phyloP scores from a whole-genome alignment of 2,113 vertebrate species.

The Lipophrys pholis region DNA sequence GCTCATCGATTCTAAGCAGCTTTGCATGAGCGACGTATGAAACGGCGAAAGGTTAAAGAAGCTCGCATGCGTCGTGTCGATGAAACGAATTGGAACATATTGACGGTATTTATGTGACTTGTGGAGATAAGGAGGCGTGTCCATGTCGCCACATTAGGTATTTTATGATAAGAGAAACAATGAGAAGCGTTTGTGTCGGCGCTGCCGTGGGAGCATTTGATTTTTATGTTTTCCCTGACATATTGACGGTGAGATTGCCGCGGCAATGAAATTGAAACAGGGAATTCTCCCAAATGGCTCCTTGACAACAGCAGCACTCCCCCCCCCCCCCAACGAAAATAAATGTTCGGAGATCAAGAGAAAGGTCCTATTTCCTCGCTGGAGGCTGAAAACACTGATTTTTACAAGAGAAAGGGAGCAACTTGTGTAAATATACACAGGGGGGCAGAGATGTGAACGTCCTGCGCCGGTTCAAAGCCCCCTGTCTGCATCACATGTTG shows the following conservation, averaged over 20 bases:
- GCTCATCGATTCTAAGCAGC: slow-evolving; percentile 21
- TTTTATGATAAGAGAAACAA: background rate
- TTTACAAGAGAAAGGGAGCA: slow-evolving; percentile 15
- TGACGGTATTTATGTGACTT: slow-evolving; percentile 9
- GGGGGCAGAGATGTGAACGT: slow-evolving; percentile 13
- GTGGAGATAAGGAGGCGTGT: background rate
- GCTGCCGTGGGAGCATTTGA: background rate
- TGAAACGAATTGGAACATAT: slow-evolving; percentile 10
- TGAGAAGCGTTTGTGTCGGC: background rate
- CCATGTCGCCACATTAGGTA: background rate
- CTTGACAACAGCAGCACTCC: slow-evolving; percentile 1
- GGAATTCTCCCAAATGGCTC: slow-evolving; percentile 22
- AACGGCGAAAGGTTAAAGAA: slow-evolving; percentile 24
- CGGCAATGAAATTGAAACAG: background rate
- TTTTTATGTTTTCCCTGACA: background rate
- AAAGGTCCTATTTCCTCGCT: background rate
- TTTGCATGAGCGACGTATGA: background rate
- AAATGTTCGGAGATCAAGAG: slow-evolving; percentile 8
- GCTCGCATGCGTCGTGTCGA: background rate
- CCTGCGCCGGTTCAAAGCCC: background rate
- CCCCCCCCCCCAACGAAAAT: background rate
- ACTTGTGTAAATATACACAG: slow-evolving; percentile 13
- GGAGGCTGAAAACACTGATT: slow-evolving; percentile 1
- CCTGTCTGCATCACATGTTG: background rate
- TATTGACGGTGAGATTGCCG: slow-evolving; percentile 1